Evolutionary conservation across 2,797 vertebrate genomes (phyloP).

Genomic region (Gephyroberyx darwinii): DNA sequence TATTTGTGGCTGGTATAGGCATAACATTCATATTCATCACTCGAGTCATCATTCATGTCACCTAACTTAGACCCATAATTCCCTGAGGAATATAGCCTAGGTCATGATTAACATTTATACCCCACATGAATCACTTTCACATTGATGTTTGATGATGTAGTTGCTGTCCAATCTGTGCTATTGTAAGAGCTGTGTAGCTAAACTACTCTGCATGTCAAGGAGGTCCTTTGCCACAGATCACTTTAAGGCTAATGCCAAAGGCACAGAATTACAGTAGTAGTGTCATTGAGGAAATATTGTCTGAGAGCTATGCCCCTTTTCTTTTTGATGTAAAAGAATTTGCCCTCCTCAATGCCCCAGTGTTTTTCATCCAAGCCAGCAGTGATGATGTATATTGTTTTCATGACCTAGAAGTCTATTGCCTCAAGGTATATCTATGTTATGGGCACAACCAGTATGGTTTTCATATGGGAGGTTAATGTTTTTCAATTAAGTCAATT

Average conservation of each 20-base stretch:
- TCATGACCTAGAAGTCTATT: constrained; percentile 64
- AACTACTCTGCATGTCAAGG: constrained; percentile 56
- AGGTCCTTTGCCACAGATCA: constrained; percentile 43
- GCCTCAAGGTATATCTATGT: constrained; percentile 50
- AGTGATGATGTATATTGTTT: constrained; percentile 64
- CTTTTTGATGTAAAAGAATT: constrained; percentile 62
- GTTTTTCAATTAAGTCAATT: constrained; percentile 33
- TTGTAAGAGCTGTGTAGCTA: constrained; percentile 29
- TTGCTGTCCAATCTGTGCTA: constrained; percentile 30
- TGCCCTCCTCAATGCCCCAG: constrained; percentile 50
- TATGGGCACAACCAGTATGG: constrained; percentile 36
- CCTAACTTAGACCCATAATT: constrained; percentile 2
- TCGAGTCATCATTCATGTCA: background rate
- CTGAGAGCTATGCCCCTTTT: constrained; percentile 40
- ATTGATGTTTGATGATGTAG: constrained; percentile 19
- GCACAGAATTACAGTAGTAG: constrained; percentile 49
- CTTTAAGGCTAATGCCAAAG: constrained; percentile 53
- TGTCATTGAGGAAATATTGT: constrained; percentile 53
- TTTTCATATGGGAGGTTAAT: constrained; percentile 42
- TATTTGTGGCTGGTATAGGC: background rate
- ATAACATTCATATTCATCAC: constrained; percentile 12
- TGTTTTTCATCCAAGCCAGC: constrained; percentile 48
- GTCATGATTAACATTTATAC: constrained; percentile 13
- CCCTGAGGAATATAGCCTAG: background rate
- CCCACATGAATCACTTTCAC: constrained; percentile 37